Evolutionary conservation across 2,888 invertebrate species (phyloP).

Genomic region (Platycheirus albimanus): DNA sequence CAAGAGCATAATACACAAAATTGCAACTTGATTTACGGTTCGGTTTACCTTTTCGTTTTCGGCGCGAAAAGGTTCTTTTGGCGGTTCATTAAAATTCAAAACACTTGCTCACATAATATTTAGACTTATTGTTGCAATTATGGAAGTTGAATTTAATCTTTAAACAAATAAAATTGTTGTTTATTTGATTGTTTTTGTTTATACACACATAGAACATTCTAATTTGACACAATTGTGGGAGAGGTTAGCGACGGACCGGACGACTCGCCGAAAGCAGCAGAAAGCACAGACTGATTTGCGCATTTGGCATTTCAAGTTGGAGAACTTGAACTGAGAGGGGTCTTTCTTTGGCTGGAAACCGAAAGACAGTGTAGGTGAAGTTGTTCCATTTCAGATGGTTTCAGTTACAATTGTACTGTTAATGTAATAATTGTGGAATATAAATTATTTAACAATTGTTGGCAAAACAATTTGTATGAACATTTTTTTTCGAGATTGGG

Average conservation of each 20-base stretch:
- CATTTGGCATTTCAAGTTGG: slow-evolving; percentile 24
- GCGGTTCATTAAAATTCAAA: slow-evolving; percentile 28
- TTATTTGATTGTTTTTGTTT: slow-evolving; percentile 61
- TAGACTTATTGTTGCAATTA: not conserved
- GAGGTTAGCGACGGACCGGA: slow-evolving; percentile 47
- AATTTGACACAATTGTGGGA: slow-evolving; percentile 70
- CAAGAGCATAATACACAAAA: slow-evolving; percentile 79
- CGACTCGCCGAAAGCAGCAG: slow-evolving; percentile 46
- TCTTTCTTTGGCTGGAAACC: slow-evolving; percentile 11
- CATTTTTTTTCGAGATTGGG: too few species aligned
- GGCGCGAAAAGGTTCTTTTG: slow-evolving; percentile 9
- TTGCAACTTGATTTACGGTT: slow-evolving; percentile 21
- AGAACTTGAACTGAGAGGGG: slow-evolving; percentile 22
- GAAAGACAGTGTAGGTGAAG: slow-evolving; percentile 8
- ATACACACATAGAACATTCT: slow-evolving; percentile 51
- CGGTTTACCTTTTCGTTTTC: slow-evolving; percentile 26
- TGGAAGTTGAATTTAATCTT: not conserved
- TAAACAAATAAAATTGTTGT: slow-evolving; percentile 34
- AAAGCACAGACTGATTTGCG: slow-evolving; percentile 62
- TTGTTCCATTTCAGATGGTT: not conserved
- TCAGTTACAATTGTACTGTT: slow-evolving; percentile 20
- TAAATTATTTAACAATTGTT: not conserved
- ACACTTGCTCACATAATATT: slow-evolving; percentile 12
- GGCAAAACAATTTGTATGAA: too few species aligned
- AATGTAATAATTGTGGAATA: too few species aligned